Conservation (phyloP, 2,888 invertebrate species). For the Xestia rhomboidea region DNA sequence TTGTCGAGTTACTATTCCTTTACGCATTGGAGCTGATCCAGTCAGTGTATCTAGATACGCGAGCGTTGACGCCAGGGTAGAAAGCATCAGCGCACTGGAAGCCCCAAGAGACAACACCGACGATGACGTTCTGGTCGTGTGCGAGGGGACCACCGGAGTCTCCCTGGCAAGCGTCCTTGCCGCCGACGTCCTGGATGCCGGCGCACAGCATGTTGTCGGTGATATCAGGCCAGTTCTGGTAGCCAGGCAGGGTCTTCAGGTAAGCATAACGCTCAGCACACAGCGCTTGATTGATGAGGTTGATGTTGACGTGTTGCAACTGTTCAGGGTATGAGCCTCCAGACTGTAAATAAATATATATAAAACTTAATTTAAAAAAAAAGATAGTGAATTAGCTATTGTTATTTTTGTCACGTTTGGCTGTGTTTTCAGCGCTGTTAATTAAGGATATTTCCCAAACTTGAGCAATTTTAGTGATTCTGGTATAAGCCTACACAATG, state of each 20-base stretch:
- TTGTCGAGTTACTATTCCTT: conserved; percentile 2
- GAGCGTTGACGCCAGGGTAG: conserved; percentile 74
- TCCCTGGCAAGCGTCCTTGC: conserved; percentile 74
- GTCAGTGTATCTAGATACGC: conserved; percentile 69
- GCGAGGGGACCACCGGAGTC: conserved; percentile 81
- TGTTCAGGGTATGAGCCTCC: conserved; percentile 67
- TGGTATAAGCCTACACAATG: not conserved
- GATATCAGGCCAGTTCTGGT: conserved; percentile 68
- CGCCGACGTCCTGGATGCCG: conserved; percentile 77
- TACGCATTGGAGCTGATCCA: conserved; percentile 40
- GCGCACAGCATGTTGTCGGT: conserved; percentile 82
- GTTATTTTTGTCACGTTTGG: not conserved
- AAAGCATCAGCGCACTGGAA: conserved; percentile 64
- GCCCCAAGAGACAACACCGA: conserved; percentile 77
- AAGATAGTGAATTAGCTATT: not conserved
- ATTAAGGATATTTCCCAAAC: not conserved
- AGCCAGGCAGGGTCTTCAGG: conserved; percentile 70
- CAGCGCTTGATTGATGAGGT: conserved; percentile 75
- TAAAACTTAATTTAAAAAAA: not conserved
- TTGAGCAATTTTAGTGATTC: not conserved
- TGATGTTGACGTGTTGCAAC: conserved; percentile 74
- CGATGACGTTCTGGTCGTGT: conserved; percentile 70
- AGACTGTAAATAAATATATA: conserved; percentile 50
- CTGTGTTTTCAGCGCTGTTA: not conserved
- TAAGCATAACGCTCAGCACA: conserved; percentile 78